Percentiles rank a stretch among this genome's conserved stretches.
phyloP scores from a whole-genome alignment of 23 tunicate genomes.

The Corella eumyota region DNA sequence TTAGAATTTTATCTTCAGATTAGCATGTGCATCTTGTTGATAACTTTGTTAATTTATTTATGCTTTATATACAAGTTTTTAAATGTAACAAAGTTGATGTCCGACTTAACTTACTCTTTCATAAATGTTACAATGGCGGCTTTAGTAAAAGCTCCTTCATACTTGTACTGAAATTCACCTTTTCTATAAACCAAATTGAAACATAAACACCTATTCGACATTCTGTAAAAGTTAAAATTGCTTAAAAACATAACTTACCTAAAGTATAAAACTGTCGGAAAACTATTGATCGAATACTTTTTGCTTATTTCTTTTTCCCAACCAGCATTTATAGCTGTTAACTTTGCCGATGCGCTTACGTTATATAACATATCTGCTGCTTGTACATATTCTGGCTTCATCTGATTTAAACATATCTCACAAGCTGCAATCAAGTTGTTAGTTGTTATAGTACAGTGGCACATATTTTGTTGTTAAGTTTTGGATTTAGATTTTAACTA shows the following conservation, averaged over 20 bases:
- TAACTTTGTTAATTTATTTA: too few species aligned
- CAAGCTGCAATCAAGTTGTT: constrained; percentile 68
- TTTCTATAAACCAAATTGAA: constrained; percentile 24
- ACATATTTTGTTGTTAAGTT: too few species aligned
- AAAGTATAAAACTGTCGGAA: constrained; percentile 66
- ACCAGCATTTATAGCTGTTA: constrained; percentile 55
- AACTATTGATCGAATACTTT: constrained; percentile 44
- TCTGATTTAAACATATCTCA: constrained; percentile 34
- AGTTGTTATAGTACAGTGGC: neutral
- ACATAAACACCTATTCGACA: neutral
- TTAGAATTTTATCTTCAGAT: too few species aligned
- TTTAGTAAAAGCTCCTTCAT: constrained; percentile 37
- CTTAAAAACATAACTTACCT: constrained; percentile 23
- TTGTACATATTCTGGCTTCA: constrained; percentile 63
- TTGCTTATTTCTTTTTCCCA: constrained; percentile 34
- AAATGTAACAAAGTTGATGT: too few species aligned
- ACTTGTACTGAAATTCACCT: constrained; percentile 51
- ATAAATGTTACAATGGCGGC: constrained; percentile 41
- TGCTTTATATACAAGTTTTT: too few species aligned
- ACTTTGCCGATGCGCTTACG: constrained; percentile 4
- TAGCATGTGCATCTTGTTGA: too few species aligned
- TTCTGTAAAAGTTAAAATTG: neutral
- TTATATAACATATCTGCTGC: constrained; percentile 38
- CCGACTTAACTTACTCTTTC: constrained; percentile 66
- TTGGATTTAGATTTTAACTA: too few species aligned